Base-by-base conservation (phyloP, 2,797 vertebrate species). In the Hemibagrus guttatus region DNA sequence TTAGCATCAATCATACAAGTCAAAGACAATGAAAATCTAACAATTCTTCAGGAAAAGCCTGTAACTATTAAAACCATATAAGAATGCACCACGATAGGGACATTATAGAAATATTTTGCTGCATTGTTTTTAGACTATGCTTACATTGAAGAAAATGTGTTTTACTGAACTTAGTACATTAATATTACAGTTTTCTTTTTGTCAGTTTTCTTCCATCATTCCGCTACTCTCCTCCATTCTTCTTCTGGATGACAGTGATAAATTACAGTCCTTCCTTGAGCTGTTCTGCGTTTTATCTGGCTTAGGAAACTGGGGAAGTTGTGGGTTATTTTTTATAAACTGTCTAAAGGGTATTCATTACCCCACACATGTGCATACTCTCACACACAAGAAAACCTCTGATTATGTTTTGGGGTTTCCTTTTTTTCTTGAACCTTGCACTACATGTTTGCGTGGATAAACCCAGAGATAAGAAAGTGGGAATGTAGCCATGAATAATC, bases 231-330 rank as follows among this genome's bases (percentile, higher is more conserved):
- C 7, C 28, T 78, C 21, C 75, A 58, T 78, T 78, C 17, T 58
- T 56, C n/a, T 56, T 35, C 28, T 58, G 75, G 52, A 66, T 58
- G 90, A 81, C 87, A 4, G 0, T 87, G 71, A 90, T 88, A 91
- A 89, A 89, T 92, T 85, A 74, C 88, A 61, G 88, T 16, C 81
- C 78, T 79, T 80, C 84, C 68, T 84, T 78, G 72, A 84, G 58
- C 81, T 82, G 81, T 86, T 91, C 39, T 84, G 90, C 61, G 81
- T 46, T 59, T 63, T 87, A 90, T 92, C 87, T 91, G 82, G 85
- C 84, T 88, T 86, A 19, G 78, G 56, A 46, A 81, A 82, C 79
- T 86, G 87, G 85, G 84, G 80, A 88, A 86, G 85, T 84, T 84
- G 63, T 35, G 6, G 68, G 64, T 76, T 84, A 61, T 72, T 87